Base-by-base conservation (phyloP, 2,797 vertebrate species). In the Oreochromis grahami region DNA sequence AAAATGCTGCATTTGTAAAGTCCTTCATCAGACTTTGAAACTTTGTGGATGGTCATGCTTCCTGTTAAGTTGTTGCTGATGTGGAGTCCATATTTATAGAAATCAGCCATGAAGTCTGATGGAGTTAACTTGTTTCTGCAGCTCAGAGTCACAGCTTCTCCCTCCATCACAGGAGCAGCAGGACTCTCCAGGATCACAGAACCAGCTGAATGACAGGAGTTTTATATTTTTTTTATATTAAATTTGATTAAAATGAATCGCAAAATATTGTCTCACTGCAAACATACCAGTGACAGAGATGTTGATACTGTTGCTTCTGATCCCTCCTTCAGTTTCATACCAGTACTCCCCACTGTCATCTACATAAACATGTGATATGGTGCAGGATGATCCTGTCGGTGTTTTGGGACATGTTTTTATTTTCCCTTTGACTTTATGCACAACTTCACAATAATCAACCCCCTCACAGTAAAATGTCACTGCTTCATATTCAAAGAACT, bases 51-150 rank as follows among this genome's bases (percentile, higher is more conserved):
- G 52, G 45, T 79, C 53, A 81, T 26, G 14, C 19, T 4, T 56
- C 58, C 58, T 24, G 21, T 32, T n/a, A 14, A 43, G 29, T 19
- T 34, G 29, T 7, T 82, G 7, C 6, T 1, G 4, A 76, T 50
- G 9, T 12, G 12, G 3, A 21, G 1, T 8, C 5, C 79, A 55
- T 86, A 26, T 60, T 80, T 87, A 8, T 77, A 87, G 70, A 87
- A 79, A 9, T 41, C 14, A 1, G 17, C n/a, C 17, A 21, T 51
- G 14, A 52, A 41, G 50, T 29, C 17, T 41, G 29, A 26, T 21
- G 12, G 15, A 14, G 4, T 24, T 7, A 1, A 55, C 2, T 36
- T 29, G 3, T 11, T 80, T 36, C 48, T 77, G 29, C 83, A 84
- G 34, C 6, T 5, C 34, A 84, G 7, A 3, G 63, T 43, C 12